Base-by-base conservation (phyloP, 1,140 invertebrate species). In the Drosophila micromelanica region DNA sequence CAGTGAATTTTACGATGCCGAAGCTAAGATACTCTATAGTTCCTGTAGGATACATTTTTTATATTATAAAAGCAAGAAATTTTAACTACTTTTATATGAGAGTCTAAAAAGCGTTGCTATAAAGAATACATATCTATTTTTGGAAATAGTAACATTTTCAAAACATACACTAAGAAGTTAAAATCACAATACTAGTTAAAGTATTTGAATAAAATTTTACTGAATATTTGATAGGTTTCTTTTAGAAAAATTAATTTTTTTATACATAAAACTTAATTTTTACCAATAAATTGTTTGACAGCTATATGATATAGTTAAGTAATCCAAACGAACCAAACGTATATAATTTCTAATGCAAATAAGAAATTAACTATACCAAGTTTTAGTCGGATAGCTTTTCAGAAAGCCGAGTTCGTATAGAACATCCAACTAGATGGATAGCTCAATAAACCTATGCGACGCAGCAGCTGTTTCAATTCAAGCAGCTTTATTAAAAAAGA, bases 1-100 rank as follows among this genome's bases (percentile, higher is more conserved):
- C 40, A 9, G 8, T 2, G 0, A 9, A 0, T 9, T 17, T 7
- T 1, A 5, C 5, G 5, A 15, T 27, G 17, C 11, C 30, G 57
- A 46, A 45, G 8, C 8, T 7, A 11, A 46, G 27, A 30, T 60
- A 37, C 57, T 46, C 57, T 57, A 35, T 2, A 17, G 3, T n/a
- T 9, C 12, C 38, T 40, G 38, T 9, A 35, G 32, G 8, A 35
- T 35, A 35, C n/a, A n/a, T n/a, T n/a, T n/a, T n/a, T n/a, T n/a
- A n/a, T n/a, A n/a, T n/a, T n/a, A n/a, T n/a, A n/a, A n/a, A n/a
- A n/a, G n/a, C n/a, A n/a, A n/a, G n/a, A n/a, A n/a, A n/a, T n/a
- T n/a, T n/a, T n/a, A n/a, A n/a, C n/a, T n/a, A n/a, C n/a, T 23
- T 23, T 23, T 23, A 23, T 23, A 23, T 23, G 20, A 3, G 20